These are phyloP conservation scores for Thunnus maccoyii DNA, from an alignment of 2,113 vertebrate species.

Conservation along the genomic window DNA sequence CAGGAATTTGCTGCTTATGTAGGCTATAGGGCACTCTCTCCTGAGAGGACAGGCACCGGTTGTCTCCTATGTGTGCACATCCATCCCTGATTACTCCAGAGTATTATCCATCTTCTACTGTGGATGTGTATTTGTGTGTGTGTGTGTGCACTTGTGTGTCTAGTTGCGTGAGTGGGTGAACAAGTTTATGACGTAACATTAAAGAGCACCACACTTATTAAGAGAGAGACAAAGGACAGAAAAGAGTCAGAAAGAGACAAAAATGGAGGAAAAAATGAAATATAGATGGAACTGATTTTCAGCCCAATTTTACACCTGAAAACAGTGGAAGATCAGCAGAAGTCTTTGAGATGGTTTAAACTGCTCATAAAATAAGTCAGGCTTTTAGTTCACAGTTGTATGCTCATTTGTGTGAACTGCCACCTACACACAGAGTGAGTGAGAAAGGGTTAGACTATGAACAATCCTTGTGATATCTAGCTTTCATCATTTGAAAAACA, in stretches of 20 bases:
- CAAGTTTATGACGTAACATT: slow-evolving; percentile 1
- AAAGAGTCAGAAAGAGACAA: neutral
- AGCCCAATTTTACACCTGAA: neutral
- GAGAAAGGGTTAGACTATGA: slow-evolving; percentile 51
- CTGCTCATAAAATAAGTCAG: slow-evolving; percentile 40
- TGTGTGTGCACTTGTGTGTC: neutral
- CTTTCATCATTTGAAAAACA: slow-evolving; percentile 45
- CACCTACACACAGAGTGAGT: slow-evolving; percentile 43
- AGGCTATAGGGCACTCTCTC: slow-evolving; percentile 45
- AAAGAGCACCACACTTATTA: neutral
- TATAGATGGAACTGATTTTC: neutral
- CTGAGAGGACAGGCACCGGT: slow-evolving; percentile 33
- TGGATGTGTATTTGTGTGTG: neutral
- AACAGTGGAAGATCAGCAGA: slow-evolving; percentile 1
- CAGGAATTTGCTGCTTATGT: slow-evolving; percentile 26
- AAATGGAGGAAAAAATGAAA: neutral
- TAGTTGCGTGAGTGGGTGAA: neutral
- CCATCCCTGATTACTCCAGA: slow-evolving; percentile 42
- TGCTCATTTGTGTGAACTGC: slow-evolving; percentile 55
- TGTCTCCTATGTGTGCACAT: slow-evolving; percentile 24
- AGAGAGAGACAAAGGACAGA: neutral
- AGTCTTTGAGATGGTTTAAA: slow-evolving; percentile 5
- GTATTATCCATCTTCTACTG: slow-evolving; percentile 41
- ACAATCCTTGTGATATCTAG: slow-evolving; percentile 53
- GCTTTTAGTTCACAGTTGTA: slow-evolving; percentile 42